phyloP scores from a whole-genome alignment of 2,113 vertebrate species.

The Brachyhypopomus occidentalis region DNA sequence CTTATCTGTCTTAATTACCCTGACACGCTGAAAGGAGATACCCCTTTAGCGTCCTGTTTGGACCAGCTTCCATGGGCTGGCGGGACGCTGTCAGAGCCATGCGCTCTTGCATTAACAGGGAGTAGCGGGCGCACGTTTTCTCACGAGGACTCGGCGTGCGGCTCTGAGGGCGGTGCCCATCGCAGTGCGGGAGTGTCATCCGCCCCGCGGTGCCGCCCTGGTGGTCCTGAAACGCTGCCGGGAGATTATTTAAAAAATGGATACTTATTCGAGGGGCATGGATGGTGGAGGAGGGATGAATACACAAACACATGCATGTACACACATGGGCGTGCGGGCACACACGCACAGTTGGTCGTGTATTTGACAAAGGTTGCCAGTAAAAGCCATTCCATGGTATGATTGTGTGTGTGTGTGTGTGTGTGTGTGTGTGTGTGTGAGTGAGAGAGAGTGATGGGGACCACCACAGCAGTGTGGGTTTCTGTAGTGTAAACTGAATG shows the following conservation, averaged over 20 bases:
- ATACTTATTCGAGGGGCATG: background rate
- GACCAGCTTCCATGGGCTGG: no score
- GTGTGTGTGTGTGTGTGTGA: background rate
- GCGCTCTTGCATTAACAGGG: no score
- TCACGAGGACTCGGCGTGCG: no score
- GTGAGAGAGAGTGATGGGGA: conserved; percentile 22
- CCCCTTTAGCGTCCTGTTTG: no score
- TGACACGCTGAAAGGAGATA: no score
- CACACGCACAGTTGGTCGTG: background rate
- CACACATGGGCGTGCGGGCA: background rate
- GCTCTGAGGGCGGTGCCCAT: no score
- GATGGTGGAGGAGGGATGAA: no score
- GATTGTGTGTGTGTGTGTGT: background rate
- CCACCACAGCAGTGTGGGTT: conserved; percentile 28
- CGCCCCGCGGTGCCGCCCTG: no score
- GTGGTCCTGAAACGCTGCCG: background rate
- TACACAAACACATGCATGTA: background rate
- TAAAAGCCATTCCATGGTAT: background rate
- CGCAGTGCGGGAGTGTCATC: no score
- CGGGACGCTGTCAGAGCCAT: no score
- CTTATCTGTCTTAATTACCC: no score
- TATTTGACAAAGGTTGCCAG: background rate
- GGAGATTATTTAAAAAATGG: background rate
- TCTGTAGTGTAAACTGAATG: conserved; percentile 3
- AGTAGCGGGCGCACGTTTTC: no score